Evolutionary conservation across 1,140 invertebrate genomes (phyloP).

Genomic region (Caenorhabditis tropicalis): DNA sequence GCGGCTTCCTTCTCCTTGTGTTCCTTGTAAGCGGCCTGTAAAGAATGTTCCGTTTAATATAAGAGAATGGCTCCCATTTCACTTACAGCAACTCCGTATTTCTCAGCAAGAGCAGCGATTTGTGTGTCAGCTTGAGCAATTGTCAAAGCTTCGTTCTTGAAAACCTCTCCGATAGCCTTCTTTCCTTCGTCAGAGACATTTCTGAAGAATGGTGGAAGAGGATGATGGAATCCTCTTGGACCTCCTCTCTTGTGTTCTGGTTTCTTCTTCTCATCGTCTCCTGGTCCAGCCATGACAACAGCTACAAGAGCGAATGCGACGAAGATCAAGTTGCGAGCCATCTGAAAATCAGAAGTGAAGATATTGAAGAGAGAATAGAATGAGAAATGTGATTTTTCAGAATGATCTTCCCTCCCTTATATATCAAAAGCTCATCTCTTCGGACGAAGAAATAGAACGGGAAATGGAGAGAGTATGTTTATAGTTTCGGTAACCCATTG

Average conservation of each 20-base stretch:
- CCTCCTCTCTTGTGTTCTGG: conserved; percentile 1
- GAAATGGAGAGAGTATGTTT: background rate
- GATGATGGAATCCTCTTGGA: background rate
- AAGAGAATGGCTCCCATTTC: no score
- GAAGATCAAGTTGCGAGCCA: conserved; percentile 23
- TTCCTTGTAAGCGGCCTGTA: background rate
- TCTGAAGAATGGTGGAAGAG: background rate
- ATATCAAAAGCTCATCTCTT: background rate
- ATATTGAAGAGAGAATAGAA: background rate
- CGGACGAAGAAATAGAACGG: background rate
- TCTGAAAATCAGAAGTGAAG: background rate
- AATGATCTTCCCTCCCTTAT: background rate
- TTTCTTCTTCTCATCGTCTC: background rate
- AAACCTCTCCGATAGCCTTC: background rate
- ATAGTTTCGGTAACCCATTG: background rate
- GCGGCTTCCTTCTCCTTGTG: background rate
- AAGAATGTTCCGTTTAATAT: background rate
- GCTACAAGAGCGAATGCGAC: background rate
- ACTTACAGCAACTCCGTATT: conserved; percentile 23
- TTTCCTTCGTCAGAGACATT: conserved; percentile 2
- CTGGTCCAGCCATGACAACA: background rate
- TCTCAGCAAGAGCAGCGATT: conserved; percentile 6
- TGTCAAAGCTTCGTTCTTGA: background rate
- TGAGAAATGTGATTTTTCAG: background rate
- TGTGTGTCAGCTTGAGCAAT: conserved; percentile 3